These are phyloP conservation scores for Crepidodera aurea DNA, from an alignment of 2,888 invertebrate species.

Conservation along the genomic window DNA sequence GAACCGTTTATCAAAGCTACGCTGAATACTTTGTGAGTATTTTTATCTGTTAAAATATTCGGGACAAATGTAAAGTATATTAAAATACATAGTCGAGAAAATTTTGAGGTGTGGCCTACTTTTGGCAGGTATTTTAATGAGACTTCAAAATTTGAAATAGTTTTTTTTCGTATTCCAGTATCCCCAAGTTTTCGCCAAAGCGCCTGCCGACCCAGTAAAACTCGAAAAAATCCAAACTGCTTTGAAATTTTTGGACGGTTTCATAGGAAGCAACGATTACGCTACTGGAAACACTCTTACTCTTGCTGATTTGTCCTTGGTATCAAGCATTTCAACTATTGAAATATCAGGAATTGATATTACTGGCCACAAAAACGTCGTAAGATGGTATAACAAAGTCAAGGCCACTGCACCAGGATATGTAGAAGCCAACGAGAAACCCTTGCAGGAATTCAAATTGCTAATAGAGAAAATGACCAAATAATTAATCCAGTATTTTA, in stretches of 20 bases:
- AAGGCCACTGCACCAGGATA: conserved; percentile 71
- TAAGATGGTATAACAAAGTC: conserved; percentile 68
- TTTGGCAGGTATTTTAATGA: too few species aligned
- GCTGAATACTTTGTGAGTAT: conserved; percentile 75
- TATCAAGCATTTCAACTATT: conserved; percentile 73
- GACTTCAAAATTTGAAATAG: too few species aligned
- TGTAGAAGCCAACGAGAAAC: conserved; percentile 57
- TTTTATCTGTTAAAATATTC: background rate
- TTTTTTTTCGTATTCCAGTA: conserved; percentile 53
- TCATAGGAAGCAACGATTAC: conserved; percentile 75
- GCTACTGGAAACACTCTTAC: conserved; percentile 78
- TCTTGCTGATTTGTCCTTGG: conserved; percentile 77
- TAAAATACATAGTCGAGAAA: too few species aligned
- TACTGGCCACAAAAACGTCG: conserved; percentile 72
- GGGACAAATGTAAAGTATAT: too few species aligned
- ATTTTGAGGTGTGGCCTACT: too few species aligned
- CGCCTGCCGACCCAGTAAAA: conserved; percentile 68
- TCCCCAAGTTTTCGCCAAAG: conserved; percentile 61
- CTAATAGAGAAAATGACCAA: conserved; percentile 50
- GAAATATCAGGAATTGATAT: conserved; percentile 72
- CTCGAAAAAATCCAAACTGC: conserved; percentile 74
- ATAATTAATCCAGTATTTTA: too few species aligned
- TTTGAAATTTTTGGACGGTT: conserved; percentile 73
- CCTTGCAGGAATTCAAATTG: conserved; percentile 51
- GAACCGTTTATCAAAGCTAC: conserved; percentile 75